Conservation (phyloP, 2,888 invertebrate species). For the Athalia rosae region DNA sequence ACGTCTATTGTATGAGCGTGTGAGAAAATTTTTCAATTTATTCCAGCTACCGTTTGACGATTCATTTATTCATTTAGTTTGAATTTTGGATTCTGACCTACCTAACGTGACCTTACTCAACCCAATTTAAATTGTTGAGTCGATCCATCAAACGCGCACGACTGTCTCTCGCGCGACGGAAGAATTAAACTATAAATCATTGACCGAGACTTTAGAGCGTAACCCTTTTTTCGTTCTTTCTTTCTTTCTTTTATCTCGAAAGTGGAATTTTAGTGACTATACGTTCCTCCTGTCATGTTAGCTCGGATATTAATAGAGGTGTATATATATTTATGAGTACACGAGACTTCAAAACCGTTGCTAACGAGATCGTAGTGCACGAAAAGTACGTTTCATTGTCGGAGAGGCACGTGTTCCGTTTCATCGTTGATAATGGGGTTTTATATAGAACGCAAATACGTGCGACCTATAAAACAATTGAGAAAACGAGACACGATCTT, state of each 20-base stretch:
- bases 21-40: too few species aligned
- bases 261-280: background rate
- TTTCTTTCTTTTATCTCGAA: background rate
- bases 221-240: background rate
- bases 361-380: background rate
- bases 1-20: too few species aligned
- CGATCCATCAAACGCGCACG: too few species aligned
- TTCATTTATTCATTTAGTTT: too few species aligned
- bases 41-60: too few species aligned
- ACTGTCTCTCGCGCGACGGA: too few species aligned
- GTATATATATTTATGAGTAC: too few species aligned
- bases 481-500: background rate
- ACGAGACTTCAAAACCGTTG: background rate
- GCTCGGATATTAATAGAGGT: slow-evolving; percentile 2
- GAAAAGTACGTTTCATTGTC: background rate
- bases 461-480: slow-evolving; percentile 41
- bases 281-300: background rate
- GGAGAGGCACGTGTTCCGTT: background rate
- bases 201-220: background rate
- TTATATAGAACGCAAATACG: slow-evolving; percentile 21
- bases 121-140: too few species aligned
- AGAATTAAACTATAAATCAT: too few species aligned
- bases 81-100: too few species aligned
- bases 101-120: too few species aligned
- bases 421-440: background rate